phyloP scores from a whole-genome alignment of 1,140 invertebrate genomes.

The Sycophila sp. region DNA sequence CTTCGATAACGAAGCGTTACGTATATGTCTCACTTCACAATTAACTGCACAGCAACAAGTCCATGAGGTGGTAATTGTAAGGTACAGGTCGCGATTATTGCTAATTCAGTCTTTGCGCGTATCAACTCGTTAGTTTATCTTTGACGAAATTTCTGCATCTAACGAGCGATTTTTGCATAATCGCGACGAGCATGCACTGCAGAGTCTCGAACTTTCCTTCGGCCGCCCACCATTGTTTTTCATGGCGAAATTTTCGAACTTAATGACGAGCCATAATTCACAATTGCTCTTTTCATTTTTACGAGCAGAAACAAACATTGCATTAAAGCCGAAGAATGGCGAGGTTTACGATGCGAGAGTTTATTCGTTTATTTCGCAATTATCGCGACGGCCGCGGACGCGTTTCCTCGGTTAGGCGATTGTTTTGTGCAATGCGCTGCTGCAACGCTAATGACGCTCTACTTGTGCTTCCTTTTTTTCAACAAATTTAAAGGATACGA shows the following conservation, averaged over 20 bases:
- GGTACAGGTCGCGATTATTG: background rate
- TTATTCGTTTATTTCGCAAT: slow-evolving; percentile 32
- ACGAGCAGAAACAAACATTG: slow-evolving; percentile 22
- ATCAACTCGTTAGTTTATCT: background rate
- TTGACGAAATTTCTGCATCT: background rate
- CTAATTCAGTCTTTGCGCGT: background rate
- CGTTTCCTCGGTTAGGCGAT: slow-evolving; percentile 1
- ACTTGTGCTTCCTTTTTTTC: no score
- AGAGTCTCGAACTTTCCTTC: background rate
- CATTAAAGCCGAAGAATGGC: slow-evolving; percentile 22
- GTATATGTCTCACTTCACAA: no score
- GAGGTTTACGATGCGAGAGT: slow-evolving; percentile 22
- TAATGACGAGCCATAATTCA: slow-evolving; percentile 29
- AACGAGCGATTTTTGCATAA: background rate
- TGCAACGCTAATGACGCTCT: background rate
- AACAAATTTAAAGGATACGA: no score
- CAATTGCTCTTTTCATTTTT: slow-evolving; percentile 26
- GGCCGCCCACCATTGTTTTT: slow-evolving; percentile 2
- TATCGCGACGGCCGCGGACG: background rate
- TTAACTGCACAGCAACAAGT: no score
- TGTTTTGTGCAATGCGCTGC: slow-evolving; percentile 17
- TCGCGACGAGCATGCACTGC: background rate
- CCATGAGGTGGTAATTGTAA: no score
- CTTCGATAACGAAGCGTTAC: no score
- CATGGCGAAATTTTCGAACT: background rate